These are phyloP conservation scores for Fregata magnificens DNA, from an alignment of 2,113 vertebrate species.

Conservation along the genomic window DNA sequence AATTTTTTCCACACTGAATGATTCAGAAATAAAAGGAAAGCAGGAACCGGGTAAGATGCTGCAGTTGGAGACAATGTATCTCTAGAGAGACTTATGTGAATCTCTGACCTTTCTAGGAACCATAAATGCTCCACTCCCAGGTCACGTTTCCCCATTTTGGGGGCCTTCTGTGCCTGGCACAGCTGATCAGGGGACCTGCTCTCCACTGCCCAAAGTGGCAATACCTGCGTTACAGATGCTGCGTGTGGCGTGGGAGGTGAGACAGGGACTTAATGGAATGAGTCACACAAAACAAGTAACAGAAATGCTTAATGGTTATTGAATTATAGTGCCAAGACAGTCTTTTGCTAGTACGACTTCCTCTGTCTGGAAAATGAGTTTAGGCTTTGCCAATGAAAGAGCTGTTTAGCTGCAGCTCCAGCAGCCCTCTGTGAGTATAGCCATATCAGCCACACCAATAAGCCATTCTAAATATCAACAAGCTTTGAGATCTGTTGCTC, in stretches of 20 bases:
- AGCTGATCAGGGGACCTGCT: neutral
- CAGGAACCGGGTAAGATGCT: neutral
- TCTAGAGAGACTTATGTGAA: neutral
- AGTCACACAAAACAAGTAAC: neutral
- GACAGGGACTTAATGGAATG: neutral
- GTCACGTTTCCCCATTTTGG: fast-evolving
- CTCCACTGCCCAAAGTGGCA: neutral
- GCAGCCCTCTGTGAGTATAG: neutral
- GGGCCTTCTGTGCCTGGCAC: neutral
- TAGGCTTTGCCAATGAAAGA: neutral
- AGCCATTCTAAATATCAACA: neutral
- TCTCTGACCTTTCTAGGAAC: neutral
- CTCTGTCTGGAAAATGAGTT: neutral
- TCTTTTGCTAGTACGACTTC: neutral
- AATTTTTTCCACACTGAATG: neutral
- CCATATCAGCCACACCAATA: neutral
- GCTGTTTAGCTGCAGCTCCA: neutral
- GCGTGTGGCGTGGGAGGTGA: neutral
- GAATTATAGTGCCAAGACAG: neutral
- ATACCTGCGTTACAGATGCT: neutral
- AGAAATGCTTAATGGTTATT: neutral
- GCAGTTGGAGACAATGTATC: neutral
- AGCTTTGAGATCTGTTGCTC: neutral
- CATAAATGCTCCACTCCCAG: neutral
- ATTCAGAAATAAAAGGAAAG: neutral